Base-by-base conservation (phyloP, 2,113 vertebrate species). In the Thinocorus orbignyianus region DNA sequence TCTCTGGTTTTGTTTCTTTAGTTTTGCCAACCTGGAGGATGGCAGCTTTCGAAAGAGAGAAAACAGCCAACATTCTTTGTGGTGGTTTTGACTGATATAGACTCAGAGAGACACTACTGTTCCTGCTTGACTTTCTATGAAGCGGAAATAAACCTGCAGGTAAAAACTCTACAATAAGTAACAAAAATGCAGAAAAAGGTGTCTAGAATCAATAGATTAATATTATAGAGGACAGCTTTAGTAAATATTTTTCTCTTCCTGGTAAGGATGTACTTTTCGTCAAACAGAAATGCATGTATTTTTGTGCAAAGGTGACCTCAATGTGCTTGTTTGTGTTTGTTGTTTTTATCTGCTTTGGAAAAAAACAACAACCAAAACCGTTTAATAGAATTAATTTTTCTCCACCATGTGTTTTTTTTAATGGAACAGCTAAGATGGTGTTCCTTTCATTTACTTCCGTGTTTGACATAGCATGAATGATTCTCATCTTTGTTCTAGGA, bases 11-110 rank as follows among this genome's bases (percentile, higher is more conserved):
- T 30, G 49, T 94, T 77, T 93, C 54, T 96, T 85, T 97, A 99
- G 99, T 99, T 99, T 96, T 99, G 99, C 98, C 99, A 99, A 97
- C 99, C 99, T 82, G 98, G 98, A 81, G 99, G 99, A 95, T 99
- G 99, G 99, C 98, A 98, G 95, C 96, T 99, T 70, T 99, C 99
- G 7, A 98, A 98, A 62, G 99, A 99, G 69, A 98, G 99, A 88
- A 99, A 99, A 57, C 98, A 98, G 41, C 99, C 99, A 28, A 99
- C 99, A 0, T 99, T 99, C 97, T 99, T 99, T 84, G 99, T 99
- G 49, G 99, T 99, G 90, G 99, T 99, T 97, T 96, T 99, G 97
- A 99, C 99, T 26, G 99, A 99, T 91, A 99, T 99, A 23, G 99
- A 99, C 90, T 99, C 99, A 11, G 99, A 99, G 97, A 97, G 99